Base-by-base conservation (phyloP, 1,140 invertebrate genomes). In the Neotoxoptera formosana region DNA sequence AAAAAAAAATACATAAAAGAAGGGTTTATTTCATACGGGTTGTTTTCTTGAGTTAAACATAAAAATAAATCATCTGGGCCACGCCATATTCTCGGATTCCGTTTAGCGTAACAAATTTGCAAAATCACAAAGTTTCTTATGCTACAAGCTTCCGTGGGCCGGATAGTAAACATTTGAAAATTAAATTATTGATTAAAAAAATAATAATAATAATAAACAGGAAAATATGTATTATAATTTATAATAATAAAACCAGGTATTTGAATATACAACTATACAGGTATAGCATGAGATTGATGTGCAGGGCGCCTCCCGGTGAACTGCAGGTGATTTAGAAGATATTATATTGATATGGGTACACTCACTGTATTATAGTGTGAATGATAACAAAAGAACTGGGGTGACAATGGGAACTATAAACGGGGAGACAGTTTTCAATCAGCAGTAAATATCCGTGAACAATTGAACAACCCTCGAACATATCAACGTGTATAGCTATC, bases 391-490 rank as follows among this genome's bases (percentile, higher is more conserved):
- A 56, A 51, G 90, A 83, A 83, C 1, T 25, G 48, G 76, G 51
- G 25, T 8, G 53, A 90, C 51, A 90, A 90, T 76, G 30, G 47
- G 87, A 48, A 89, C 87, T 90, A 86, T 86, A 53, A 90, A 67
- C 53, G 14, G 14, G 48, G 91, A 93, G 51, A 93, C 76, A 86
- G 91, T 93, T 93, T 92, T 93, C 91, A 93, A 93, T 93, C 91
- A 93, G 91, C 91, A 93, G 91, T 93, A 93, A 93, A 93, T 93
- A 93, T 93, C 81, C 47, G 34, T 48, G 91, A 93, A 93, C 91
- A 93, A 93, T 93, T 48, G 17, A 53, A 93, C 47, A 45, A 84
- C 60, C 60, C 45, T 81, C 67, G 36, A 67, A 90, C 34, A 81
- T 83, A 48, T 76, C 60, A 48, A 47, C 41, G 36, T 36, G 67